These are phyloP conservation scores for Mythimna albipuncta DNA, from an alignment of 2,888 invertebrate species.

Conservation along the genomic window DNA sequence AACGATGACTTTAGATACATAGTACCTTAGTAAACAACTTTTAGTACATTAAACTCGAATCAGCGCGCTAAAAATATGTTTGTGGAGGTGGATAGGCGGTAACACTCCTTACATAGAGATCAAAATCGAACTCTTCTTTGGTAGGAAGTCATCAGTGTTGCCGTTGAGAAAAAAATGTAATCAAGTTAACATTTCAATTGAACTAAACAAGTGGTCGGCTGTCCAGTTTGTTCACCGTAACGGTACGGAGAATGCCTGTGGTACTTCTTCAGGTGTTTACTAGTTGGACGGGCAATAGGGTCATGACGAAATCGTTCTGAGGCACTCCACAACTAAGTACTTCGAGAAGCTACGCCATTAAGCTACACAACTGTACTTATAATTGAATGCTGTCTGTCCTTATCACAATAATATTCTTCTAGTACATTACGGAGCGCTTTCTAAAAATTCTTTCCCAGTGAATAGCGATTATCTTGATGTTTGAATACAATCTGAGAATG, in stretches of 20 bases:
- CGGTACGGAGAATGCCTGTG: conserved; percentile 78
- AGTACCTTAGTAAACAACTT: conserved; percentile 62
- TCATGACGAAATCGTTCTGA: conserved; percentile 71
- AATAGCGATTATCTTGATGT: conserved; percentile 42
- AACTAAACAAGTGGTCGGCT: conserved; percentile 70
- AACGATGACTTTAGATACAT: conserved; percentile 61
- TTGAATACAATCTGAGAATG: conserved; percentile 39
- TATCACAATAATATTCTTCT: conserved; percentile 51
- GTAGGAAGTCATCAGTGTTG: conserved; percentile 55
- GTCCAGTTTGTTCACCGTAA: conserved; percentile 79
- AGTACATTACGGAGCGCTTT: conserved; percentile 54
- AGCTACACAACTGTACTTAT: conserved; percentile 60
- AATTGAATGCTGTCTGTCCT: conserved; percentile 64
- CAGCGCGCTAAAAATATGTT: conserved; percentile 58
- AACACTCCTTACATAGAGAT: conserved; percentile 52
- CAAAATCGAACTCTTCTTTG: conserved; percentile 48
- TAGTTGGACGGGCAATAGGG: conserved; percentile 70
- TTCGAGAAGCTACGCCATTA: conserved; percentile 59
- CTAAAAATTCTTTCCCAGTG: conserved; percentile 56
- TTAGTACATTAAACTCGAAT: conserved; percentile 64
- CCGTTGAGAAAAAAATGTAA: conserved; percentile 65
- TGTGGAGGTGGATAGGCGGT: conserved; percentile 43
- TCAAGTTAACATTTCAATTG: conserved; percentile 70
- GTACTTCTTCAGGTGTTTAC: conserved; percentile 75
- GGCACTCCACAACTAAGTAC: conserved; percentile 55